Evolutionary conservation across 2,888 invertebrate species (phyloP), one percentile per base, ranked within the genome.

Genomic region (Margaritifera margaritifera): DNA sequence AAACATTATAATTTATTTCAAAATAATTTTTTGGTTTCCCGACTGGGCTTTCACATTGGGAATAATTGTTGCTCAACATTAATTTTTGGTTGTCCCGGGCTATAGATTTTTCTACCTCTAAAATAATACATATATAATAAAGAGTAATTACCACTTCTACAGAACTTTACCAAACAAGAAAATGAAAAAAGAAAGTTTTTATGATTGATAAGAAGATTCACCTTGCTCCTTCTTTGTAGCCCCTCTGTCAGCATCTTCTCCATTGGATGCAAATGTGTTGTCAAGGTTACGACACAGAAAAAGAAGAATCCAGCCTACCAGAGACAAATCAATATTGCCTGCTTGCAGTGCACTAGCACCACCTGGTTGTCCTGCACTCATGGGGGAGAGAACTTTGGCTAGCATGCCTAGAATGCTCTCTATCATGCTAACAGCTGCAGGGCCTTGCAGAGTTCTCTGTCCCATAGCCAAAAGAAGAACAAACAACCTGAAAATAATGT

Each of bases 391-490:
- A 25, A 88, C 86, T 64, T 92, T 93, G 70, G 93, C 92, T 62
- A 89, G 76, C 80, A 89, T 84, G 6, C 76, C 77, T 64, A 89
- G 78, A 22, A 88, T 70, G 70, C 86, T 87, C 68, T 89, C 87
- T 76, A 89, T 82, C 50, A 88, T 84, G 61, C 79, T 77, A 25
- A 83, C 79, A 25, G 87, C 83, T 75, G 82, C 80, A 8, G 84
- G 82, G 31, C 87, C 85, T 63, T 81, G 80, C 83, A 94, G 91
- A 72, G 94, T 94, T 87, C 95, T 94, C 83, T 96, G 94, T 68
- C 95, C 95, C 91, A 97, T 92, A 90, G 95, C 96, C 76, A 95
- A 94, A 75, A 97, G 91, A 71, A 97, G 91, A 78, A 96, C 94
- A 86, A 97, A 95, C 72, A 96, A 94, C 85, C 95, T 89, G 75